phyloP scores from a whole-genome alignment of 2,113 vertebrate genomes.

The Melanostigma gelatinosum region DNA sequence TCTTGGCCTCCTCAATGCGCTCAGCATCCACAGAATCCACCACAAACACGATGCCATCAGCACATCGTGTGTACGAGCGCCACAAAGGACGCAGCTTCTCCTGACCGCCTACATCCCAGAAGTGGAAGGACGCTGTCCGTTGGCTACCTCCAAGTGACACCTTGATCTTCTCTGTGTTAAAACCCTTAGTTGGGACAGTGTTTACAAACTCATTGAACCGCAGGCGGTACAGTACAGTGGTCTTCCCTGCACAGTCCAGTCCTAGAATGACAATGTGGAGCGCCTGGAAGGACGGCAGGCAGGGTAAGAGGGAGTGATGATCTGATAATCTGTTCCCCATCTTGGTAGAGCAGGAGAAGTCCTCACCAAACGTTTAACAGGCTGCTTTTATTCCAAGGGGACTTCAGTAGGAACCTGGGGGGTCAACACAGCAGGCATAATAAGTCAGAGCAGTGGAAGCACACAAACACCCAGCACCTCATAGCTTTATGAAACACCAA shows the following conservation, averaged over 20 bases:
- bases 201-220: conserved; percentile 97
- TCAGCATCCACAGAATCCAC: conserved; percentile 94
- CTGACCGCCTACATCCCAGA: conserved; percentile 97
- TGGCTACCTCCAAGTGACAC: conserved; percentile 84
- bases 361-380: conserved; percentile 56
- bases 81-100: conserved; percentile 94
- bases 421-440: conserved; percentile 57
- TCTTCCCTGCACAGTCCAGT: conserved; percentile 94
- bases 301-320: conserved; percentile 86
- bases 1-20: conserved; percentile 95
- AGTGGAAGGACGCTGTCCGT: conserved; percentile 91
- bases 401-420: conserved; percentile 56
- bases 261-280: conserved; percentile 95
- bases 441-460: conserved; percentile 49
- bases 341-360: conserved; percentile 52
- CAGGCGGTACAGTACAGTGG: conserved; percentile 92
- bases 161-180: conserved; percentile 94
- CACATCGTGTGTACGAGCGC: conserved; percentile 94
- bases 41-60: conserved; percentile 95
- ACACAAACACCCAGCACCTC: conserved; percentile 44
- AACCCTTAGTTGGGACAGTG: conserved; percentile 95
- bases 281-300: conserved; percentile 89
- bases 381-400: conserved; percentile 48
- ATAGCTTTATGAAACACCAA: conserved; percentile 47
- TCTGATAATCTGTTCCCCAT: conserved; percentile 97